Evolutionary conservation across 2,888 invertebrate species (phyloP), one percentile per base, ranked within the genome.

Genomic region (Augiades crinisus): DNA sequence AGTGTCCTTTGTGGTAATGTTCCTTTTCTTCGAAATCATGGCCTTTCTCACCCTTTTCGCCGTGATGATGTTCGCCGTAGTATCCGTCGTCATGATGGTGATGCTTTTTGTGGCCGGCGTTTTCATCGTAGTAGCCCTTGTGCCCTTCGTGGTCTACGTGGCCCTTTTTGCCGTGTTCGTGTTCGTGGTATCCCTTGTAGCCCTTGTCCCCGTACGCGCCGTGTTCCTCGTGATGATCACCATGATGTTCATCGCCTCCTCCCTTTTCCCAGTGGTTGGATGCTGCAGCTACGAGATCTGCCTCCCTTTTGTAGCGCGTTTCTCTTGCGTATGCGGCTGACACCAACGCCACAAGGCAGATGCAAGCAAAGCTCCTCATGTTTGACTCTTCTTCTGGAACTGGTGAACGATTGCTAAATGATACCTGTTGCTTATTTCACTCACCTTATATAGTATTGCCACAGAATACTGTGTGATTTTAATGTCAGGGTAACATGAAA

Each of bases 1-100:
- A 93, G 80, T 96, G 95, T 0, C 96, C 96, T 70, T 96, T 96
- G 60, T 95, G 95, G 78, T 91, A 96, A 61, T 92, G 91, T 41
- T 95, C 95, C 59, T 86, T 81, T 63, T 89, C 90, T 70, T 91
- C 90, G 56, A 84, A 87, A 3, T 81, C 77, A 22, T 84, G 75
- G 0, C 92, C 92, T 55, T 93, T 92, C 61, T 92, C 92, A 1
- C 93, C 93, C 62, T 93, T 92, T 53, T 93, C 92, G 1, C 92
- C 93, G 53, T 92, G 91, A 61, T 92, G 86, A 55, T 92, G 91
- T 57, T 92, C 92, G n/a, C 86, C 88, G 60, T 91, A 91, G 75
- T 93, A 92, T 0, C 93, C 93, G 22, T 93, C 93, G 53, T 92
- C 91, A 64, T 93, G 92, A 60, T 93, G 91, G 63, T 93, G 92